Conservation (phyloP, 2,113 vertebrate species). For the Peromyscus californicus region DNA sequence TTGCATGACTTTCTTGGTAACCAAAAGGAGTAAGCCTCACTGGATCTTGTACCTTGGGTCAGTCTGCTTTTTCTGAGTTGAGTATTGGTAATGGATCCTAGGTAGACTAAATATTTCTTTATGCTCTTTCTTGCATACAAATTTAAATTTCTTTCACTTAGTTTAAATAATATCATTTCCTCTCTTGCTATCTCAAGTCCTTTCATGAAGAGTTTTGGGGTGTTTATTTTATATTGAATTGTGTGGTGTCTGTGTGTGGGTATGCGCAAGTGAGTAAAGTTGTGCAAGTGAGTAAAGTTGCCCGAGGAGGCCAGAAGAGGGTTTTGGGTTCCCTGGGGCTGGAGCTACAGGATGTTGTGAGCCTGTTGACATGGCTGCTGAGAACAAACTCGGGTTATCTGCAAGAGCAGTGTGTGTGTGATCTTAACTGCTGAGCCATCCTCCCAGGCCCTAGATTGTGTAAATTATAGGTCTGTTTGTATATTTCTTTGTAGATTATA, state of each 20-base stretch:
- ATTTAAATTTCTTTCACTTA: not conserved
- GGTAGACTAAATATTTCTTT: not conserved
- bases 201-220: not conserved
- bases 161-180: conserved; percentile 12
- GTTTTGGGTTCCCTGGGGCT: not conserved
- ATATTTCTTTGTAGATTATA: not conserved
- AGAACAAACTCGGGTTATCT: not conserved
- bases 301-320: not conserved
- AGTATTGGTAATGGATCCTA: not conserved
- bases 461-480: not conserved
- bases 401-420: not conserved
- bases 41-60: not conserved
- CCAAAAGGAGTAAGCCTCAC: not conserved
- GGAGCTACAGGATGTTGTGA: not conserved
- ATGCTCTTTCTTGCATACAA: not conserved
- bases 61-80: not conserved
- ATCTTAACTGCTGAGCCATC: not conserved
- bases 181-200: not conserved
- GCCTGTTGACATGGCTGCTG: not conserved
- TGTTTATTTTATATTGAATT: not conserved
- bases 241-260: not conserved
- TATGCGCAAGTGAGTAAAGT: not conserved
- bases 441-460: not conserved
- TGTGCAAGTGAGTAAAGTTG: not conserved
- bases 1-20: not conserved